Percentiles rank a stretch among this genome's conserved stretches.
Evolutionary conservation across 1,140 invertebrate genomes (phyloP).

Genomic region (Anthonomus grandis): DNA sequence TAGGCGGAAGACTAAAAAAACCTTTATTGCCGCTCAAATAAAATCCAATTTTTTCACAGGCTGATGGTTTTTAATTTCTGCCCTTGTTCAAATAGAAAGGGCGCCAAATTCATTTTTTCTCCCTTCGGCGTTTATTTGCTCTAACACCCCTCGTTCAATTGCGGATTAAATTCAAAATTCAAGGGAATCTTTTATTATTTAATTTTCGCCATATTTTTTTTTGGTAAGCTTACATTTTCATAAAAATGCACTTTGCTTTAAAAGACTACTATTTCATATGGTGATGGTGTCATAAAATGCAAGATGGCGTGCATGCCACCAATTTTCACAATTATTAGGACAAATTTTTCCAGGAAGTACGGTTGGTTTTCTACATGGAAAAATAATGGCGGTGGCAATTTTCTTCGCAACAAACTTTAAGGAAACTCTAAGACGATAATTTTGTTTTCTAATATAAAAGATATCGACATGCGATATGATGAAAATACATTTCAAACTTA

Average conservation of each 20-base stretch:
- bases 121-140: slow-evolving; percentile 21
- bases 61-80: slow-evolving; percentile 27
- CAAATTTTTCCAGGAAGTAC: no score
- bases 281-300: no score
- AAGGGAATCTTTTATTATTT: slow-evolving; percentile 7
- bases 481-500: slow-evolving; percentile 43
- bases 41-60: slow-evolving; percentile 23
- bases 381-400: slow-evolving; percentile 22
- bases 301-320: no score
- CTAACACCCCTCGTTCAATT: slow-evolving; percentile 21
- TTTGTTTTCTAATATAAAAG: slow-evolving; percentile 40
- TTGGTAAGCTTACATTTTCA: no score
- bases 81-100: slow-evolving; percentile 27
- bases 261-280: no score
- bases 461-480: slow-evolving; percentile 46
- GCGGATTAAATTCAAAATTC: slow-evolving; percentile 14
- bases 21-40: slow-evolving; percentile 20
- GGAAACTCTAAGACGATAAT: slow-evolving; percentile 33
- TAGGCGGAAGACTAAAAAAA: slow-evolving; percentile 11
- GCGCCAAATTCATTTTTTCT: slow-evolving; percentile 25
- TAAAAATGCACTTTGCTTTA: no score
- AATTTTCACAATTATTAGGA: no score
- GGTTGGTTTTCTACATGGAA: no score
- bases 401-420: slow-evolving; percentile 6
- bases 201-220: no score